These are phyloP conservation scores for Threskiornis aethiopicus DNA, from an alignment of 2,797 vertebrate species.

Conservation along the genomic window DNA sequence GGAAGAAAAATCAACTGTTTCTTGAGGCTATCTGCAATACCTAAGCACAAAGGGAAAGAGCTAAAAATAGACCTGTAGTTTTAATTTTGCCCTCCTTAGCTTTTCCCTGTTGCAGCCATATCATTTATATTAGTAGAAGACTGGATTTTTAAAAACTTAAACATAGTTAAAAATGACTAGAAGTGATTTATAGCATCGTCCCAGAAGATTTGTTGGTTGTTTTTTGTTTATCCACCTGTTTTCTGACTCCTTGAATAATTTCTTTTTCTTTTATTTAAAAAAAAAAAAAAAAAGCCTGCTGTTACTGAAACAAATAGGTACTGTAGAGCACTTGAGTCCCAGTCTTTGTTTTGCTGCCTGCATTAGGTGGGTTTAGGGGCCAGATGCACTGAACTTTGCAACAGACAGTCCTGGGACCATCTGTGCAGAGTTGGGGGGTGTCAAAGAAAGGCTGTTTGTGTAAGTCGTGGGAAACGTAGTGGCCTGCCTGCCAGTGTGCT, in stretches of 20 bases:
- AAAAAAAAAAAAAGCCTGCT: constrained; percentile 48
- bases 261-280: constrained; percentile 5
- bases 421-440: constrained; percentile 75
- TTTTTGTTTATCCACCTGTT: constrained; percentile 75
- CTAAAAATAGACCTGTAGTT: background rate
- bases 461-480: constrained; percentile 84
- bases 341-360: constrained; percentile 71
- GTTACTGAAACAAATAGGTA: constrained; percentile 75
- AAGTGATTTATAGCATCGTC: background rate
- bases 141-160: background rate
- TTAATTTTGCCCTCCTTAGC: background rate
- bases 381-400: constrained; percentile 78
- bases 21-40: background rate
- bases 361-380: constrained; percentile 73
- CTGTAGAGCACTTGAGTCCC: constrained; percentile 69
- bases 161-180: background rate
- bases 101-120: background rate
- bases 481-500: constrained; percentile 73
- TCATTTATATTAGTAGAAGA: background rate
- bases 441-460: constrained; percentile 79
- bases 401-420: constrained; percentile 76
- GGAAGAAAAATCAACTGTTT: background rate
- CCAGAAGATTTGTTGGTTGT: constrained; percentile 44
- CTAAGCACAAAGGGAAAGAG: background rate
- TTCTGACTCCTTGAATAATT: constrained; percentile 69